These are phyloP conservation scores for Diarsia rubi DNA, from an alignment of 2,888 invertebrate genomes.

Conservation along the genomic window DNA sequence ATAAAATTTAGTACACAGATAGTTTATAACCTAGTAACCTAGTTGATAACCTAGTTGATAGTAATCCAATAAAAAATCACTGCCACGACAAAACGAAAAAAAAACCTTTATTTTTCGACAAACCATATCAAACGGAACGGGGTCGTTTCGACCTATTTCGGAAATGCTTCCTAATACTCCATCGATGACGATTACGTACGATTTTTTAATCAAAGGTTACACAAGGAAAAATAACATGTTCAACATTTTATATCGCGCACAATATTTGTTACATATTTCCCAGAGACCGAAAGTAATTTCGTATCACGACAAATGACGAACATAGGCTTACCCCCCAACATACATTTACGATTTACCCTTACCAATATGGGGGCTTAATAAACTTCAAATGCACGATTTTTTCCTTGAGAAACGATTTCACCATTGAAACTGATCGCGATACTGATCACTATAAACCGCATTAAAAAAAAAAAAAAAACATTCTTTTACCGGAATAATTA, in stretches of 20 bases:
- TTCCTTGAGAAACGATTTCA: background rate
- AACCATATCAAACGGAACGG: slow-evolving; percentile 5
- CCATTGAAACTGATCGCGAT: background rate
- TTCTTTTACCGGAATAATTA: background rate
- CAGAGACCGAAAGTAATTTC: slow-evolving; percentile 26
- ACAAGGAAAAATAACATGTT: background rate
- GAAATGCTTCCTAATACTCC: slow-evolving; percentile 10
- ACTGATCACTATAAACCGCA: background rate
- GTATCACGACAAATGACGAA: slow-evolving; percentile 20
- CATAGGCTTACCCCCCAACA: slow-evolving; percentile 5
- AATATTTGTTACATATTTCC: slow-evolving; percentile 16
- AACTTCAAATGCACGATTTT: background rate
- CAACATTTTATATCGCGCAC: slow-evolving; percentile 14
- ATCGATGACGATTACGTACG: background rate
- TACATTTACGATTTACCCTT: slow-evolving; percentile 25
- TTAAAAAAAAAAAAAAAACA: no score
- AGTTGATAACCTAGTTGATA: no score
- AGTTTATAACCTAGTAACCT: no score
- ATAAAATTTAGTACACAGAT: no score
- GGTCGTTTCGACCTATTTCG: background rate
- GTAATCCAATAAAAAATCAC: background rate
- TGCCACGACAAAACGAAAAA: background rate
- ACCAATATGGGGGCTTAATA: slow-evolving; percentile 15
- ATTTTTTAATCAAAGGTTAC: slow-evolving; percentile 26
- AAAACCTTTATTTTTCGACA: background rate